These are phyloP conservation scores for Lysiphlebus fabarum DNA, from an alignment of 1,140 invertebrate species.

Conservation along the genomic window DNA sequence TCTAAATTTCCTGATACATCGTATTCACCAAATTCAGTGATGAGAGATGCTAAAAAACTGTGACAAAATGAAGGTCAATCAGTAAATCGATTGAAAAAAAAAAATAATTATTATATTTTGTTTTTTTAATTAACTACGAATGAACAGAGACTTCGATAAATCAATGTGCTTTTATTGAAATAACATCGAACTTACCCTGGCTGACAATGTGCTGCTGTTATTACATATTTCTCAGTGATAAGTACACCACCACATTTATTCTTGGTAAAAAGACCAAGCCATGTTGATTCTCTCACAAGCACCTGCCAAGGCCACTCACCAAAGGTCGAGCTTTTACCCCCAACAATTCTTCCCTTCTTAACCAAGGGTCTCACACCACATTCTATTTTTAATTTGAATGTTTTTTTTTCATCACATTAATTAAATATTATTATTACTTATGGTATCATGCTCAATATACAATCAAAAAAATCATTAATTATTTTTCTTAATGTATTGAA, in stretches of 20 bases:
- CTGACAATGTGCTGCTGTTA: slow-evolving; percentile 92
- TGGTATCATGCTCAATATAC: background rate
- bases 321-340: slow-evolving; percentile 79
- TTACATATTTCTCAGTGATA: slow-evolving; percentile 79
- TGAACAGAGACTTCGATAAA: background rate
- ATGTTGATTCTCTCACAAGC: slow-evolving; percentile 84
- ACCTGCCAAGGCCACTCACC: slow-evolving; percentile 94
- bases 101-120: background rate
- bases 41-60: slow-evolving; percentile 83
- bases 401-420: too few species aligned
- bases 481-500: background rate
- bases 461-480: background rate
- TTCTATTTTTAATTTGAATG: slow-evolving; percentile 56
- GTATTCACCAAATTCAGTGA: slow-evolving; percentile 87
- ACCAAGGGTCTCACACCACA: slow-evolving; percentile 82
- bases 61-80: background rate
- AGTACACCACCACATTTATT: slow-evolving; percentile 94
- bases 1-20: slow-evolving; percentile 84
- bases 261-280: slow-evolving; percentile 92
- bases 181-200: slow-evolving; percentile 67
- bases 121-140: background rate
- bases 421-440: background rate
- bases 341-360: slow-evolving; percentile 81
- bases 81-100: background rate
- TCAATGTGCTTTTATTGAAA: slow-evolving; percentile 1